phyloP scores from a whole-genome alignment of 2,113 vertebrate species.

The Aldabrachelys gigantea region DNA sequence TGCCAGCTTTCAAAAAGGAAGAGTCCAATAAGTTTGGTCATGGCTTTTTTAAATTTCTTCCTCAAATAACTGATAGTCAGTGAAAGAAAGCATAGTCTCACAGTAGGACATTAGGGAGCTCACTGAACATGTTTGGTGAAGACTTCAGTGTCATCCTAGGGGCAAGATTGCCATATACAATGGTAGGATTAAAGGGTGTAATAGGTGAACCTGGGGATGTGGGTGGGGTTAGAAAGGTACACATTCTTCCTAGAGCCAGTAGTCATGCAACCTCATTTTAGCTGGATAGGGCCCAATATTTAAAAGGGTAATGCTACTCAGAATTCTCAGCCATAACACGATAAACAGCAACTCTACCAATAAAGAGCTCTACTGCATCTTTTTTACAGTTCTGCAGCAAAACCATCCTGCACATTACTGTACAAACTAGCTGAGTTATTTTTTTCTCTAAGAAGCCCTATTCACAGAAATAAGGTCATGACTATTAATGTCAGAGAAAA shows the following conservation, averaged over 20 bases:
- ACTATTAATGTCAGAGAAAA: not conserved
- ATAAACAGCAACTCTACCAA: not conserved
- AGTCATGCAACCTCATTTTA: not conserved
- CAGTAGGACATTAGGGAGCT: not conserved
- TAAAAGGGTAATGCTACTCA: not conserved
- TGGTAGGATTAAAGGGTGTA: not conserved
- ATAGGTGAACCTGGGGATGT: not conserved
- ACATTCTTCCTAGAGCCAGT: not conserved
- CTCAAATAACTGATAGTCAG: not conserved
- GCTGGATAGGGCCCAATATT: not conserved
- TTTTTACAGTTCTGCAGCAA: not conserved
- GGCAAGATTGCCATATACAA: not conserved
- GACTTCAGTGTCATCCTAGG: not conserved
- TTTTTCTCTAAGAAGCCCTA: not conserved
- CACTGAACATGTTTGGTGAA: not conserved
- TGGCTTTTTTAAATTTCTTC: not conserved
- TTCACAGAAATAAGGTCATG: not conserved
- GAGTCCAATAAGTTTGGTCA: too few relatives aligned
- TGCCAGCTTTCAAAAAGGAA: not conserved
- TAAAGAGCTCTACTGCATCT: not conserved
- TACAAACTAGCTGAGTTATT: not conserved
- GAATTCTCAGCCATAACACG: not conserved
- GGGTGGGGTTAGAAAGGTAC: not conserved
- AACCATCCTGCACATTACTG: not conserved
- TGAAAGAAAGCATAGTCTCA: not conserved